Percentiles rank a stretch among this genome's conserved stretches.
Conservation (phyloP, 2,888 invertebrate genomes). For the Ferdinandea cuprea region DNA sequence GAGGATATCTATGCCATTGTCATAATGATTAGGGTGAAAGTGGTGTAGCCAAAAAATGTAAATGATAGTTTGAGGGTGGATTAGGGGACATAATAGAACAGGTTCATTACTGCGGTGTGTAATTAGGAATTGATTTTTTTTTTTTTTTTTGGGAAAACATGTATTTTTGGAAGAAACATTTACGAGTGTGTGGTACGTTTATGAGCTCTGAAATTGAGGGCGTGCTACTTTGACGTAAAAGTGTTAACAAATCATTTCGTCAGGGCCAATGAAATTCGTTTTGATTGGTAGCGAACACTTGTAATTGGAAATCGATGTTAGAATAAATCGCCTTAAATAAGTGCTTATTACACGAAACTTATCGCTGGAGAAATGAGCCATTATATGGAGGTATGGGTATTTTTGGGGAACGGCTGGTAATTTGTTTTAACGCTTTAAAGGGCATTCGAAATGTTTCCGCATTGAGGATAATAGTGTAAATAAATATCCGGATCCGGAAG, state of each 20-base stretch:
- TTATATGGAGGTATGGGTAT: background rate
- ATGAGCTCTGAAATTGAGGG: background rate
- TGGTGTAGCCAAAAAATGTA: background rate
- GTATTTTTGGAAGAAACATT: background rate
- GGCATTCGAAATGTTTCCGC: too few species aligned
- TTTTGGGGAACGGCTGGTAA: background rate
- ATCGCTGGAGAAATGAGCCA: background rate
- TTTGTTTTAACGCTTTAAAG: background rate
- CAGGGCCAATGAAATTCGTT: conserved; percentile 28
- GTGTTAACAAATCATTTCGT: background rate
- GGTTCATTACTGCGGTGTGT: conserved; percentile 28
- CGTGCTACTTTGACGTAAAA: background rate
- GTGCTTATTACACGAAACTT: background rate
- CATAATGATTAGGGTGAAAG: conserved; percentile 26
- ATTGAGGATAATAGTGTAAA: too few species aligned
- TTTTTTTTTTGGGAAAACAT: background rate
- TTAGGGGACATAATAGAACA: conserved; percentile 1
- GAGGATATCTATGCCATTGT: conserved; percentile 56
- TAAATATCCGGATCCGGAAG: too few species aligned
- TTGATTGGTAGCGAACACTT: conserved; percentile 34
- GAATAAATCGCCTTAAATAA: conserved; percentile 4
- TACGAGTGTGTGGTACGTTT: too few species aligned
- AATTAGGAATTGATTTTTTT: conserved; percentile 49
- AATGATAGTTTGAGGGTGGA: conserved; percentile 2
- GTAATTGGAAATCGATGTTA: conserved; percentile 29